phyloP scores from a whole-genome alignment of 2,797 vertebrate species.

The Urocyon cinereoargenteus region DNA sequence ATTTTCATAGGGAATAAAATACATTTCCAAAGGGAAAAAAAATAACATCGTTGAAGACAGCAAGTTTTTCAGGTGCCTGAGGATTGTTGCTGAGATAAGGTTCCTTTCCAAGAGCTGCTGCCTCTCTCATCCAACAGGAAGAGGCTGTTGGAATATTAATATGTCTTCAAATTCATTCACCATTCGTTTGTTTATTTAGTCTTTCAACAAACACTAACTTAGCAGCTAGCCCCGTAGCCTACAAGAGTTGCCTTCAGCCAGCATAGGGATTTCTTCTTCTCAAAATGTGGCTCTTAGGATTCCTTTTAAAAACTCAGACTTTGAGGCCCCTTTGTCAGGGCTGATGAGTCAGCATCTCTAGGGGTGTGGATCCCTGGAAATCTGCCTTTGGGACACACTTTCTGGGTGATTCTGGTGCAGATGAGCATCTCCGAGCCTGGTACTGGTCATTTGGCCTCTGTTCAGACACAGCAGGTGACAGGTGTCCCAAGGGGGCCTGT shows the following conservation, averaged over 20 bases:
- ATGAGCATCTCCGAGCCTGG: not conserved
- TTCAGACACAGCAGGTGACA: not conserved
- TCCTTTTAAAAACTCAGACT: not conserved
- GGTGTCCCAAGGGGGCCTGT: not conserved
- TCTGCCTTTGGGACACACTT: not conserved
- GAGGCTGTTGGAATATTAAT: not conserved
- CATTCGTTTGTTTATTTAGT: not conserved
- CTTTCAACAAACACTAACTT: not conserved
- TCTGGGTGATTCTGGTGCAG: not conserved
- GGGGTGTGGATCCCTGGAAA: not conserved
- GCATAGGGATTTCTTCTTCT: not conserved
- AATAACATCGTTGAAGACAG: not conserved
- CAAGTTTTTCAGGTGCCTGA: not conserved
- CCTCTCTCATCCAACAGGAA: not conserved
- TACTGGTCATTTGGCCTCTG: not conserved
- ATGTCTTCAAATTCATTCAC: not conserved
- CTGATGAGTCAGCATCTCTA: not conserved
- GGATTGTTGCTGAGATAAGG: not conserved
- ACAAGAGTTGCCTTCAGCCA: not conserved
- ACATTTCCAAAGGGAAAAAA: not conserved
- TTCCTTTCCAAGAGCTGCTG: not conserved
- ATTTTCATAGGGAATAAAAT: constrained; percentile 27
- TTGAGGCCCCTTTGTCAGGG: no score
- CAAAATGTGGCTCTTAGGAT: not conserved
- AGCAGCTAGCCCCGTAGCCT: not conserved